These are phyloP conservation scores for Trichomalopsis sarcophagae DNA, from an alignment of 1,140 invertebrate species.

Conservation along the genomic window DNA sequence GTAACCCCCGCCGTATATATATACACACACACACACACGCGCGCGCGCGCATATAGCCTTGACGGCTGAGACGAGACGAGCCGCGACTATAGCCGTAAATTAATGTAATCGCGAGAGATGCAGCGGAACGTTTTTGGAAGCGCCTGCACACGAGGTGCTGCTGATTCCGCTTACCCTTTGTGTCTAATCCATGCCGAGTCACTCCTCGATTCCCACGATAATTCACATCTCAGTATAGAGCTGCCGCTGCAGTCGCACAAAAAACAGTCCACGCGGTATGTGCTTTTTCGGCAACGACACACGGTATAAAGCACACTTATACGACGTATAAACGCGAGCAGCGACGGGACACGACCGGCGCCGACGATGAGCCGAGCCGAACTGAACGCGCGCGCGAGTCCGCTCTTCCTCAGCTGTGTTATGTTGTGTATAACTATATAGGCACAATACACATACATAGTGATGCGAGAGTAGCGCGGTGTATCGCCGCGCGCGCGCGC, in stretches of 20 bases:
- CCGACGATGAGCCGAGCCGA: conserved; percentile 57
- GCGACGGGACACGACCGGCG: conserved; percentile 31
- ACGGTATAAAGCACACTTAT: no score
- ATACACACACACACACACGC: conserved; percentile 39
- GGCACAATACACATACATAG: neutral
- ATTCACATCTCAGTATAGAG: neutral
- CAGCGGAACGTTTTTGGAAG: conserved; percentile 10
- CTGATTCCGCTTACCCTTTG: neutral
- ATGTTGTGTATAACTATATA: neutral
- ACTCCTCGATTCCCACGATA: neutral
- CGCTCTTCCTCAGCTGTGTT: neutral
- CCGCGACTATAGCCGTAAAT: conserved; percentile 58
- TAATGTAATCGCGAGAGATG: conserved; percentile 54
- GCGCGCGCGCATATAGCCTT: no score
- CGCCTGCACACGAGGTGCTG: neutral
- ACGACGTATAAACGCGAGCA: neutral
- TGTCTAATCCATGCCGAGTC: neutral
- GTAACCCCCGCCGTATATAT: conserved; percentile 9
- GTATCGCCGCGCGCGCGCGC: no score
- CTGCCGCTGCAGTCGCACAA: neutral
- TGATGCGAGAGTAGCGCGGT: neutral
- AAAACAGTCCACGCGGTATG: neutral
- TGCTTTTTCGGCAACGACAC: no score
- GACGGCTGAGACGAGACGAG: conserved; percentile 28
- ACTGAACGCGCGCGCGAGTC: conserved; percentile 54